These are phyloP conservation scores for Leucania comma DNA, from an alignment of 2,888 invertebrate genomes.

Conservation along the genomic window DNA sequence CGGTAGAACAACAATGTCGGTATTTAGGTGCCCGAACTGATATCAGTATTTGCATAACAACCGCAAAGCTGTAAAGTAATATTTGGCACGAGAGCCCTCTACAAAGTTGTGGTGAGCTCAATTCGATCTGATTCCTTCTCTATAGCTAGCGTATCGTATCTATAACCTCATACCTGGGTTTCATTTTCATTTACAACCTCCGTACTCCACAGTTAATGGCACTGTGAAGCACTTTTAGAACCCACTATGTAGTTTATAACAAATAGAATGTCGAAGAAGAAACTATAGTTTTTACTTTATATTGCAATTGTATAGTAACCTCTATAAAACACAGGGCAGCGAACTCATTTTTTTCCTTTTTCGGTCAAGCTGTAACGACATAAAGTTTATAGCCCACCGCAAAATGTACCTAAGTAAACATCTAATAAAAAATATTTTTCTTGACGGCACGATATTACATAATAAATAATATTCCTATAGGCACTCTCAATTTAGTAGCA, in stretches of 20 bases:
- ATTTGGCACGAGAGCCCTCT: slow-evolving; percentile 69
- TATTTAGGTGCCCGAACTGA: slow-evolving; percentile 62
- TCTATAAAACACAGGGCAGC: slow-evolving; percentile 57
- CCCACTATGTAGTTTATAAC: slow-evolving; percentile 48
- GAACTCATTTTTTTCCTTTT: slow-evolving; percentile 57
- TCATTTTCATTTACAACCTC: slow-evolving; percentile 45
- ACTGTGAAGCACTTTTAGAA: slow-evolving; percentile 47
- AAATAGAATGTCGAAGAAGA: slow-evolving; percentile 46
- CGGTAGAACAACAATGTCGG: slow-evolving; percentile 67
- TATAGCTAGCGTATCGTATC: slow-evolving; percentile 24
- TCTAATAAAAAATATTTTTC: slow-evolving; percentile 59
- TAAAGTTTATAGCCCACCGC: slow-evolving; percentile 62
- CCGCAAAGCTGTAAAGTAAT: slow-evolving; percentile 73
- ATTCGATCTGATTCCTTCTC: slow-evolving; percentile 61
- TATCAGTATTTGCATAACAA: slow-evolving; percentile 73
- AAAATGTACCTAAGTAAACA: slow-evolving; percentile 56
- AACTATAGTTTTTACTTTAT: slow-evolving; percentile 42
- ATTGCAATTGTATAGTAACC: slow-evolving; percentile 50
- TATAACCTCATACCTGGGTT: slow-evolving; percentile 46
- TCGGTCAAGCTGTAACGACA: slow-evolving; percentile 56
- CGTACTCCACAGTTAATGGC: slow-evolving; percentile 39
- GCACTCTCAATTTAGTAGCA: slow-evolving; percentile 1
- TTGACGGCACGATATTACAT: slow-evolving; percentile 41
- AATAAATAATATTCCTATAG: slow-evolving; percentile 40
- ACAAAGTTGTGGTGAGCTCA: slow-evolving; percentile 68